Percentiles rank a stretch among this genome's conserved stretches.
phyloP scores from a whole-genome alignment of 2,113 vertebrate genomes.

The Poeciliopsis retropinna region DNA sequence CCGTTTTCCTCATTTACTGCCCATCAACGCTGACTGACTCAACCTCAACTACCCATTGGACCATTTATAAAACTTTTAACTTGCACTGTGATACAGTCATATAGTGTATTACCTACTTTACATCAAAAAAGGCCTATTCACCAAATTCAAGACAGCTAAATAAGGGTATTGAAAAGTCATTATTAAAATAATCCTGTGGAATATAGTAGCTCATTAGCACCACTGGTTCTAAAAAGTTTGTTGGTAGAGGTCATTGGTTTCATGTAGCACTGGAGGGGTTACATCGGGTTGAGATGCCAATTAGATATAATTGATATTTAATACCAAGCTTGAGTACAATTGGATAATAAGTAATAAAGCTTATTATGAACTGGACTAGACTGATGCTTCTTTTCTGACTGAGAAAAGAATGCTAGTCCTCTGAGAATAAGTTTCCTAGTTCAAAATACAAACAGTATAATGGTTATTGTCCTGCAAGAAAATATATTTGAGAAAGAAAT shows the following conservation, averaged over 20 bases:
- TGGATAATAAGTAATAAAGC: constrained; percentile 48
- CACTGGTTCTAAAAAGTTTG: constrained; percentile 19
- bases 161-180: constrained; percentile 24
- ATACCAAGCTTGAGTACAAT: constrained; percentile 44
- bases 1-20: constrained; percentile 56
- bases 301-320: constrained; percentile 60
- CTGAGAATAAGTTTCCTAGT: not conserved
- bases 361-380: constrained; percentile 32
- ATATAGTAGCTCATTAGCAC: constrained; percentile 53
- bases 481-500: too few species aligned
- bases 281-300: constrained; percentile 42
- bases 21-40: constrained; percentile 52
- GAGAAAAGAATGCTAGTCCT: not conserved
- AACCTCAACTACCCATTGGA: constrained; percentile 24
- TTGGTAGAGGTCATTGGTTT: constrained; percentile 55
- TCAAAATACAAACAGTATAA: not conserved
- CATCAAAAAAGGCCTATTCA: constrained; percentile 7
- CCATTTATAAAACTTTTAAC: constrained; percentile 36
- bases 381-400: not conserved
- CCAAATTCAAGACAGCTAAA: constrained; percentile 31
- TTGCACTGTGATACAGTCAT: constrained; percentile 13
- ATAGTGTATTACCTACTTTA: constrained; percentile 12
- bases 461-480: too few species aligned
- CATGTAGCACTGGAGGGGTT: constrained; percentile 44
- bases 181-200: constrained; percentile 36